Evolutionary conservation across 2,113 vertebrate genomes (phyloP).

Genomic region (Poeciliopsis retropinna): DNA sequence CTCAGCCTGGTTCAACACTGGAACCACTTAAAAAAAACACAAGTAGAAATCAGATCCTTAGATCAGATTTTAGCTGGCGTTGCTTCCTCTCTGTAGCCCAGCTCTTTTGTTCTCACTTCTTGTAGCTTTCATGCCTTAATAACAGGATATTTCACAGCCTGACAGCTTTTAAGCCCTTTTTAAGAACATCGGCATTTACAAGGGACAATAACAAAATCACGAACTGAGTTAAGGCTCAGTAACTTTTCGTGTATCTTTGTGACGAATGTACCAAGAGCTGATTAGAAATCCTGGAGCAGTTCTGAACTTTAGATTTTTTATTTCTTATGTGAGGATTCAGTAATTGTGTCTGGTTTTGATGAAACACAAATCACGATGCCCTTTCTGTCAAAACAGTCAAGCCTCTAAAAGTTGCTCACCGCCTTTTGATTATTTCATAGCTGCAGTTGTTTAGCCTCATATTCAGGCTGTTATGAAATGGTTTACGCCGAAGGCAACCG

Average conservation of each 20-base stretch:
- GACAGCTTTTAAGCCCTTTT: neutral
- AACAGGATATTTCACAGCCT: neutral
- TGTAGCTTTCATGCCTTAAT: neutral
- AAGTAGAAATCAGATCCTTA: neutral
- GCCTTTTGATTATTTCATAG: slow-evolving; percentile 11
- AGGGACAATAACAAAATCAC: neutral
- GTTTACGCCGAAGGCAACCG: neutral
- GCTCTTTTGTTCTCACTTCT: neutral
- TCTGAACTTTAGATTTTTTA: too few relatives aligned
- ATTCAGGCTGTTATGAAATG: slow-evolving; percentile 2
- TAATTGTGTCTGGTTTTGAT: slow-evolving; percentile 23
- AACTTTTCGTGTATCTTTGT: neutral
- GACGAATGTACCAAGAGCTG: neutral
- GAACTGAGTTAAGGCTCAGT: neutral
- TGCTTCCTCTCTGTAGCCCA: neutral
- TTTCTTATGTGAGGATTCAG: neutral
- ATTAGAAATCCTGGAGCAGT: neutral
- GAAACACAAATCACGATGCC: slow-evolving; percentile 22
- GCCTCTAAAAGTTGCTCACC: slow-evolving; percentile 3
- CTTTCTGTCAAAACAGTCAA: slow-evolving; percentile 23
- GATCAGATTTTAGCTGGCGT: neutral
- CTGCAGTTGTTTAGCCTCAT: slow-evolving; percentile 12
- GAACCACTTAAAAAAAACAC: neutral
- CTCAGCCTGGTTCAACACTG: neutral
- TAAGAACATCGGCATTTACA: neutral